Percentiles rank a stretch among this genome's conserved stretches.
phyloP scores from a whole-genome alignment of 2,797 vertebrate genomes.

The Salarias fasciatus region DNA sequence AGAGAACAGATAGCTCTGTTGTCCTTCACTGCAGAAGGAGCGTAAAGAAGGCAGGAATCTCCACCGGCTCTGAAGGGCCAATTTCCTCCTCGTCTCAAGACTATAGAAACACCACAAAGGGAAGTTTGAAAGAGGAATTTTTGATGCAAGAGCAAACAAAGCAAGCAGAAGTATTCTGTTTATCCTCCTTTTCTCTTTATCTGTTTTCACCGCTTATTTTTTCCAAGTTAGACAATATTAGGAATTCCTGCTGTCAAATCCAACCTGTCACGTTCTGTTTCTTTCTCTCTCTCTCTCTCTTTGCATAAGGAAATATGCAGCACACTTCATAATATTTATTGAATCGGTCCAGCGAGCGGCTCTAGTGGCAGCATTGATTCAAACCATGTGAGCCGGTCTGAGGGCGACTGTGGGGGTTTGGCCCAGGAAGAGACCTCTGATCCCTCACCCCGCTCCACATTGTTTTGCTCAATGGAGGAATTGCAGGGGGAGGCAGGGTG shows the following conservation, averaged over 20 bases:
- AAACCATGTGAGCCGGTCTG: slow-evolving; percentile 80
- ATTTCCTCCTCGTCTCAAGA: slow-evolving; percentile 72
- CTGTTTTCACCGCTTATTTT: slow-evolving; percentile 34
- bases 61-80: slow-evolving; percentile 72
- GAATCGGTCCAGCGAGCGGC: slow-evolving; percentile 54
- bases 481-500: slow-evolving; percentile 23
- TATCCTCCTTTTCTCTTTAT: neutral
- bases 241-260: slow-evolving; percentile 27
- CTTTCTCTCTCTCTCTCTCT: too few relatives aligned
- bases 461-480: slow-evolving; percentile 69
- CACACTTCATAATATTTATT: slow-evolving; percentile 57
- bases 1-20: slow-evolving; percentile 64
- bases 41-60: slow-evolving; percentile 70
- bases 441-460: slow-evolving; percentile 72
- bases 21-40: slow-evolving; percentile 76
- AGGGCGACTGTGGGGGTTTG: slow-evolving; percentile 60
- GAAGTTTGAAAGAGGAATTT: slow-evolving; percentile 54
- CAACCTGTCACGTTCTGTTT: slow-evolving; percentile 19
- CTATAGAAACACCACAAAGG: slow-evolving; percentile 64
- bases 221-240: slow-evolving; percentile 38
- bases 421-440: slow-evolving; percentile 81
- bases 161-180: slow-evolving; percentile 25
- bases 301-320: slow-evolving; percentile 21
- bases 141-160: slow-evolving; percentile 47
- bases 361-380: slow-evolving; percentile 78